Evolutionary conservation across 1,140 invertebrate species (phyloP).

Genomic region (Drosophila trapezifrons): DNA sequence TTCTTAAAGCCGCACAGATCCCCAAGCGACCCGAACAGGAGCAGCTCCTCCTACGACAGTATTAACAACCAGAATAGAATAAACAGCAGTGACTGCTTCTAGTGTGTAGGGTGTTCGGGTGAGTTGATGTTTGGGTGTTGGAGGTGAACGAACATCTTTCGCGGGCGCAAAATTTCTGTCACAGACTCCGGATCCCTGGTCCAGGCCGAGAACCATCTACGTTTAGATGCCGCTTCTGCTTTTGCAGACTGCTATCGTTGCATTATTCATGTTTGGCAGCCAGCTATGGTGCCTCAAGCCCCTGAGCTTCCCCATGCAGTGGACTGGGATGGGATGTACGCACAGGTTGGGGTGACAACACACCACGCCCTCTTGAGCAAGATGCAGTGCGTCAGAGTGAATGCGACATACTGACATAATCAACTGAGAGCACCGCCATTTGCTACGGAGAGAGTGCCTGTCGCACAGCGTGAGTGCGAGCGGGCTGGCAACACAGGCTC

Average conservation of each 20-base stretch:
- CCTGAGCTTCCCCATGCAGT: constrained; percentile 1
- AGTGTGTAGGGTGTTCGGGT: neutral
- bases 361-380: constrained; percentile 70
- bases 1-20: constrained; percentile 63
- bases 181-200: constrained; percentile 50
- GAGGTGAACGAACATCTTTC: constrained; percentile 51
- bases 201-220: constrained; percentile 18
- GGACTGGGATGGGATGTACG: constrained; percentile 23
- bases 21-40: constrained; percentile 13
- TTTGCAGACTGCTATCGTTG: constrained; percentile 55
- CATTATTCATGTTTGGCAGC: constrained; percentile 76
- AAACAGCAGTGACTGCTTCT: constrained; percentile 23
- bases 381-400: constrained; percentile 46
- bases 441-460: constrained; percentile 46
- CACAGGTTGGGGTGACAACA: constrained; percentile 33
- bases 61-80: constrained; percentile 38
- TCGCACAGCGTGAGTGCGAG: constrained; percentile 23
- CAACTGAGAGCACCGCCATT: constrained; percentile 80
- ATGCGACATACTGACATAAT: constrained; percentile 56
- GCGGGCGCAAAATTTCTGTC: constrained; percentile 67
- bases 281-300: constrained; percentile 48
- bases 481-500: constrained; percentile 10
- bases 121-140: neutral
- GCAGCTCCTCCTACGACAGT: constrained; percentile 35
- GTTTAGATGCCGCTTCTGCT: constrained; percentile 9